Evolutionary conservation across 2,113 vertebrate genomes (phyloP).

Genomic region (Campylorhamphus procurvoides): DNA sequence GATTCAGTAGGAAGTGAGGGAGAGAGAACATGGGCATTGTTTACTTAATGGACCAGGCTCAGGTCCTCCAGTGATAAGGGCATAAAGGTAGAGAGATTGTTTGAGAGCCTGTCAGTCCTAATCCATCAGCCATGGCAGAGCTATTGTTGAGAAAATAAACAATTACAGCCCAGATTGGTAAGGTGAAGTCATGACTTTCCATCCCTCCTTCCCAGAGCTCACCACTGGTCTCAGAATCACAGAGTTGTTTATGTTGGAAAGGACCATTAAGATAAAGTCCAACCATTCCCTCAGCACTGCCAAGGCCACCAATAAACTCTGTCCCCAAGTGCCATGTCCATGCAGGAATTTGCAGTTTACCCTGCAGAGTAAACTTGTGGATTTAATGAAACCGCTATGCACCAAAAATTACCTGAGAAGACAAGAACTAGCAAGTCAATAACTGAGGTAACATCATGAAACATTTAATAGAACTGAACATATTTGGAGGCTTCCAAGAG

Average conservation of each 20-base stretch:
- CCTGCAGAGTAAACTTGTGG: neutral
- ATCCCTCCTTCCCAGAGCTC: neutral
- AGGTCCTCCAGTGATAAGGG: neutral
- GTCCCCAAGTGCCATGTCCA: neutral
- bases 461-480: neutral
- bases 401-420: neutral
- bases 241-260: neutral
- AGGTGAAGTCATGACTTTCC: neutral
- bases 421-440: neutral
- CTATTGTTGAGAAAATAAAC: neutral
- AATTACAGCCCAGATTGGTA: neutral
- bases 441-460: neutral
- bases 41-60: neutral
- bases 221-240: neutral
- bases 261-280: neutral
- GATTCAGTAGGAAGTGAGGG: neutral
- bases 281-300: neutral
- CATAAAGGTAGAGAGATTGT: neutral
- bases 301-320: neutral
- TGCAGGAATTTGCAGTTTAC: neutral
- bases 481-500: neutral
- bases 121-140: neutral
- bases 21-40: neutral
- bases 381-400: neutral
- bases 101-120: neutral